These are phyloP conservation scores for Ichneumoninae sp. DNA, from an alignment of 2,888 invertebrate species.

Conservation along the genomic window DNA sequence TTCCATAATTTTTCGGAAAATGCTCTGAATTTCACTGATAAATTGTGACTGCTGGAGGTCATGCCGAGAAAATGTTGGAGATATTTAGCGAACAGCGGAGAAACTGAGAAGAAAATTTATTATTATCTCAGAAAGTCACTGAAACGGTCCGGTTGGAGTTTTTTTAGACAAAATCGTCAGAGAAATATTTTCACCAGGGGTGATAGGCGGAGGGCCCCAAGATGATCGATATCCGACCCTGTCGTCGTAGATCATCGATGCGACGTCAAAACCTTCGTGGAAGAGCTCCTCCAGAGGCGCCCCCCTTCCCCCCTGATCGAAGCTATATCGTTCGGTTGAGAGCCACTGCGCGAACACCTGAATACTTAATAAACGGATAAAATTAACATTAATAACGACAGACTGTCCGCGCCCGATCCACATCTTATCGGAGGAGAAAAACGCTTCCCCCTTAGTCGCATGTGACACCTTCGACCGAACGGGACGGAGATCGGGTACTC, in stretches of 20 bases:
- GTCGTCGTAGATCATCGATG: conserved; percentile 65
- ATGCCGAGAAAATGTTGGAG: too few relatives aligned
- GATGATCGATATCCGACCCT: conserved; percentile 60
- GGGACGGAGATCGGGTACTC: conserved; percentile 58
- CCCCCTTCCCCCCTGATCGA: background rate
- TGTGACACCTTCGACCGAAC: conserved; percentile 74
- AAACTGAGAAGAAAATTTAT: too few relatives aligned
- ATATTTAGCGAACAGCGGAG: too few relatives aligned
- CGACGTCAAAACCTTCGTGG: conserved; percentile 23
- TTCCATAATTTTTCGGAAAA: too few relatives aligned
- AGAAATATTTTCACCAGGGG: background rate
- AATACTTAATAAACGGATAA: conserved; percentile 84
- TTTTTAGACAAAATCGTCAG: background rate
- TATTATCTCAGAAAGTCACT: too few relatives aligned
- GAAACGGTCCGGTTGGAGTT: background rate
- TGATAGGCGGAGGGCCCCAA: conserved; percentile 9
- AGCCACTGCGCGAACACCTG: conserved; percentile 83
- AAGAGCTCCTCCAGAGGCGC: background rate
- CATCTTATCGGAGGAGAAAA: conserved; percentile 80
- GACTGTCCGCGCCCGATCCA: conserved; percentile 80
- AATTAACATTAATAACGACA: conserved; percentile 84
- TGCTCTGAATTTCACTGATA: too few relatives aligned
- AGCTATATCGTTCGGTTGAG: conserved; percentile 71
- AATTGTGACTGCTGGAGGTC: too few relatives aligned
- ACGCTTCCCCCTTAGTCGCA: conserved; percentile 77